These are phyloP conservation scores for Piaya cayana DNA, from an alignment of 2,113 vertebrate species.

Conservation along the genomic window DNA sequence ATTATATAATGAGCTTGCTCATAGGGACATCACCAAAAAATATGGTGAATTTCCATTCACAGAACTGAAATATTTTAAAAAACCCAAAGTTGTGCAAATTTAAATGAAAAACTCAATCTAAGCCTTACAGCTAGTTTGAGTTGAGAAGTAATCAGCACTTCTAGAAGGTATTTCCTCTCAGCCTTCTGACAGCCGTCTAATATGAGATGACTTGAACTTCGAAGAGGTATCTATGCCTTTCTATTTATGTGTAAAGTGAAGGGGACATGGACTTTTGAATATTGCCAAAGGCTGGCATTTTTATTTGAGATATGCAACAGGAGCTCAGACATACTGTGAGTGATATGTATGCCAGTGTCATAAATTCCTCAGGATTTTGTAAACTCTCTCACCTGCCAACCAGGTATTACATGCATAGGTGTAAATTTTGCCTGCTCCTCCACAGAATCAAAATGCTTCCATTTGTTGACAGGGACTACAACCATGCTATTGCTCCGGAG, in stretches of 20 bases:
- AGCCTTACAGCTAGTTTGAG: neutral
- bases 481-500: neutral
- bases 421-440: neutral
- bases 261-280: neutral
- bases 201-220: neutral
- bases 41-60: neutral
- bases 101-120: neutral
- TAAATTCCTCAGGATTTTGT: neutral
- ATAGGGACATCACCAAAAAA: neutral
- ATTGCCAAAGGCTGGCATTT: neutral
- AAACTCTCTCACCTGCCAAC: neutral
- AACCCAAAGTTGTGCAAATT: neutral
- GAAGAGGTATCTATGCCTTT: neutral
- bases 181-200: neutral
- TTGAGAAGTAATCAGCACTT: neutral
- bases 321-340: neutral
- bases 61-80: neutral
- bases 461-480: neutral
- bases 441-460: neutral
- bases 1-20: neutral
- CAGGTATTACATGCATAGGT: neutral
- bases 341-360: neutral
- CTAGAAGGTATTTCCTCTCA: neutral
- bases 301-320: neutral
- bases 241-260: neutral